phyloP scores from a whole-genome alignment of 2,888 invertebrate genomes.

The Hydrotaea diabolus region DNA sequence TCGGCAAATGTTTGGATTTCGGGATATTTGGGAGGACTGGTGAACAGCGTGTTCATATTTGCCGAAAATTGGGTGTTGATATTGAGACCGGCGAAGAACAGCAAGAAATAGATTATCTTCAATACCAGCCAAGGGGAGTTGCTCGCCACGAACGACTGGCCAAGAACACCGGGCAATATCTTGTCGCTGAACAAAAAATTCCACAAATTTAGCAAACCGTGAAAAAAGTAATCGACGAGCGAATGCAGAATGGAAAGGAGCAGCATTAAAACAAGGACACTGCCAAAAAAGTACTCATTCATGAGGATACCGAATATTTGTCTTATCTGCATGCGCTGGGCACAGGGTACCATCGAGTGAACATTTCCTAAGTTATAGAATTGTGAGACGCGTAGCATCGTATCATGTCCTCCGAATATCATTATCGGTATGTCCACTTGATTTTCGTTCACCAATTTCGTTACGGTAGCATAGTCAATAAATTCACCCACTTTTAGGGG shows the following conservation, averaged over 20 bases:
- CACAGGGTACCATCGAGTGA: slow-evolving; percentile 58
- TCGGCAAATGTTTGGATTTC: slow-evolving; percentile 23
- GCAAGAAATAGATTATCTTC: slow-evolving; percentile 19
- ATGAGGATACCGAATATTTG: slow-evolving; percentile 35
- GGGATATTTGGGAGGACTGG: slow-evolving; percentile 31
- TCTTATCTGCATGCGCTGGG: slow-evolving; percentile 16
- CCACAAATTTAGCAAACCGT: neutral
- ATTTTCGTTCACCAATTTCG: slow-evolving; percentile 31
- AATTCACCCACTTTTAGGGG: neutral
- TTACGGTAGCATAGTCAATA: neutral
- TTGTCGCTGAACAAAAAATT: slow-evolving; percentile 1
- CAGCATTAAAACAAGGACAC: slow-evolving; percentile 9
- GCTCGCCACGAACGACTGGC: neutral
- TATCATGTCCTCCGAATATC: neutral
- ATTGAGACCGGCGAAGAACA: slow-evolving; percentile 41
- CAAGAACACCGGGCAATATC: slow-evolving; percentile 20
- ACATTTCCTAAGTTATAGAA: slow-evolving; percentile 28
- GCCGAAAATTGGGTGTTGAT: slow-evolving; percentile 37
- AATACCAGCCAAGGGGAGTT: neutral
- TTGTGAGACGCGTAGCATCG: too few relatives aligned
- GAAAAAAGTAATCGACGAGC: slow-evolving; percentile 10
- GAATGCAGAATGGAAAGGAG: slow-evolving; percentile 43
- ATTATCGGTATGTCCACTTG: slow-evolving; percentile 54
- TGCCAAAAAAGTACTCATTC: neutral
- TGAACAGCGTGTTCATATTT: slow-evolving; percentile 37